phyloP scores from a whole-genome alignment of 2,113 vertebrate species.

The Bolborhynchus lineola region DNA sequence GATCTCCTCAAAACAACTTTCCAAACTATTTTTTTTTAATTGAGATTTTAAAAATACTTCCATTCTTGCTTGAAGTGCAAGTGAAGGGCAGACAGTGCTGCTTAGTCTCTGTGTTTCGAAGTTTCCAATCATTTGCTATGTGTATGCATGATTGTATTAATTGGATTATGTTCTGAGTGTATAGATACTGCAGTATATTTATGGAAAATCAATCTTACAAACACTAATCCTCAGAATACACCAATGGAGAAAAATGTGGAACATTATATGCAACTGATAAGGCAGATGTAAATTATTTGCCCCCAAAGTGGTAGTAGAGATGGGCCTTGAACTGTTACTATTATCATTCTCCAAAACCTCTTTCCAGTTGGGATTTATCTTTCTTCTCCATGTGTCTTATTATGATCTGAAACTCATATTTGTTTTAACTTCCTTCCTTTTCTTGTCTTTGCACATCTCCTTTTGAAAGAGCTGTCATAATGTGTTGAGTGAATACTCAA shows the following conservation, averaged over 20 bases:
- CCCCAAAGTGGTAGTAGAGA: neutral
- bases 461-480: neutral
- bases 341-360: neutral
- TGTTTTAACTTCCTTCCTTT: conserved; percentile 1
- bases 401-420: neutral
- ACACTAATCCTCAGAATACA: neutral
- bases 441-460: neutral
- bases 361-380: neutral
- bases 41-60: neutral
- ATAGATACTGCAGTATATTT: neutral
- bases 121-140: neutral
- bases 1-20: neutral
- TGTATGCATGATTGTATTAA: conserved; percentile 8
- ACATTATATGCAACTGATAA: neutral
- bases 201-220: neutral
- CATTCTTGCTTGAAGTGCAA: neutral
- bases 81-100: neutral
- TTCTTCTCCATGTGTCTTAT: neutral
- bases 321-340: neutral
- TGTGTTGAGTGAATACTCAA: neutral
- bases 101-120: neutral
- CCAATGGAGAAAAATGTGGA: neutral
- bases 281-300: neutral
- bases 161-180: neutral
- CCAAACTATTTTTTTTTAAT: neutral